Evolutionary conservation across 2,888 invertebrate genomes (phyloP).

Genomic region (Drosophila barbarae): DNA sequence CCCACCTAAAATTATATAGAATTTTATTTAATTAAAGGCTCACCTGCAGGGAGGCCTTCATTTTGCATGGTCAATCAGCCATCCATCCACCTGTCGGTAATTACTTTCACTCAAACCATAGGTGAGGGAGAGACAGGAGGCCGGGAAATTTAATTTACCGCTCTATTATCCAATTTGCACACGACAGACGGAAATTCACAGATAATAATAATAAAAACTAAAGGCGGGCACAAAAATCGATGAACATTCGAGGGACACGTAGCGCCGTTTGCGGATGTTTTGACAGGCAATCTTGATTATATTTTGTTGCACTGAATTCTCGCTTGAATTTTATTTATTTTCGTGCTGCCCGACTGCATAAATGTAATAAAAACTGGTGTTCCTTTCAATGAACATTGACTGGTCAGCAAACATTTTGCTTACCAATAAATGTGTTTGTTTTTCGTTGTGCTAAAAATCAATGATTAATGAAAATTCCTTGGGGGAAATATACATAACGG

Average conservation of each 20-base stretch:
- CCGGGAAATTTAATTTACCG: constrained; percentile 39
- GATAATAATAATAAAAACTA: constrained; percentile 54
- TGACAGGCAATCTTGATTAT: constrained; percentile 39
- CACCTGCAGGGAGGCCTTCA: background rate
- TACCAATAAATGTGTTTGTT: background rate
- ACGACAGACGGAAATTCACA: constrained; percentile 39
- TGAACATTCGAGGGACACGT: constrained; percentile 25
- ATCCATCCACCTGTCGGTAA: constrained; percentile 17
- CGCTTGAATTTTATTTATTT: constrained; percentile 21
- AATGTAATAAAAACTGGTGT: constrained; percentile 14
- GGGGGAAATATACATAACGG: background rate
- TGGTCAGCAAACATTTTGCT: constrained; percentile 20
- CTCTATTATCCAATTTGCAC: constrained; percentile 55
- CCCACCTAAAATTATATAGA: constrained; percentile 1
- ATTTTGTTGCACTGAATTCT: constrained; percentile 25
- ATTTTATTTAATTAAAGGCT: constrained; percentile 9
- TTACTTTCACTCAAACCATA: constrained; percentile 29
- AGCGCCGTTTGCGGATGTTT: constrained; percentile 22
- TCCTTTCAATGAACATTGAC: constrained; percentile 17
- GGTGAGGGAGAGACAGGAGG: background rate
- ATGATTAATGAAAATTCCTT: constrained; percentile 24
- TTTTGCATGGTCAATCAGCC: background rate
- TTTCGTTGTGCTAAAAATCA: constrained; percentile 9
- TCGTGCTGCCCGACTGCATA: constrained; percentile 21
- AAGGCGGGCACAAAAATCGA: constrained; percentile 28